Conservation (phyloP, 2,888 invertebrate genomes). For the Nomada flava region DNA sequence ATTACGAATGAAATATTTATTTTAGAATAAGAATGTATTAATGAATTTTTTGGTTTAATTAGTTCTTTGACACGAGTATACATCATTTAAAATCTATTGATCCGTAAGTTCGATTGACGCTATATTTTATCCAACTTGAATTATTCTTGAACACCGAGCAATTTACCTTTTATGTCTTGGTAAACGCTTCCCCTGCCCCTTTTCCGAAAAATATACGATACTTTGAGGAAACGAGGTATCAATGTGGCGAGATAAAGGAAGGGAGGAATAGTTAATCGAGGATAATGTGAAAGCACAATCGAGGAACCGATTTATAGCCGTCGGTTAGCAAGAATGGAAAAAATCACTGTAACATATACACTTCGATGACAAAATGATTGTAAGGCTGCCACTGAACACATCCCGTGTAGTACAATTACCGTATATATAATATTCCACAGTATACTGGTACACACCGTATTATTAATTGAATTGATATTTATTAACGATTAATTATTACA, state of each 20-base stretch:
- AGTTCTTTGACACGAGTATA: background rate
- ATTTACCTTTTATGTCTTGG: constrained; percentile 8
- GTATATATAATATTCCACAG: constrained; percentile 75
- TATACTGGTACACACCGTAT: constrained; percentile 71
- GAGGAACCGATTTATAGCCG: constrained; percentile 34
- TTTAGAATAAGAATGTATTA: background rate
- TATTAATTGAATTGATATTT: constrained; percentile 82
- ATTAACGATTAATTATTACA: constrained; percentile 82
- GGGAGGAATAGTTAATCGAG: constrained; percentile 14
- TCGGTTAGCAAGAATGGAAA: constrained; percentile 52
- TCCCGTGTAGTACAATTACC: constrained; percentile 83
- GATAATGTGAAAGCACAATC: constrained; percentile 23
- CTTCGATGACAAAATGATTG: constrained; percentile 61
- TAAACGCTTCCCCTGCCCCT: background rate
- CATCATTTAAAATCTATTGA: too few species aligned
- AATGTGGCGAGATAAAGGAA: background rate
- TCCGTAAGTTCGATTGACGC: background rate
- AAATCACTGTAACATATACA: constrained; percentile 67
- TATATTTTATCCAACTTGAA: background rate
- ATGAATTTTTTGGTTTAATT: background rate
- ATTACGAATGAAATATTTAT: background rate
- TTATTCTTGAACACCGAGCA: constrained; percentile 23
- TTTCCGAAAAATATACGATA: constrained; percentile 6
- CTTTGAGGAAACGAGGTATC: constrained; percentile 5
- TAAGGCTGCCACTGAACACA: constrained; percentile 84